Conservation (phyloP, 1,140 invertebrate species). For the Drosophila bocqueti region DNA sequence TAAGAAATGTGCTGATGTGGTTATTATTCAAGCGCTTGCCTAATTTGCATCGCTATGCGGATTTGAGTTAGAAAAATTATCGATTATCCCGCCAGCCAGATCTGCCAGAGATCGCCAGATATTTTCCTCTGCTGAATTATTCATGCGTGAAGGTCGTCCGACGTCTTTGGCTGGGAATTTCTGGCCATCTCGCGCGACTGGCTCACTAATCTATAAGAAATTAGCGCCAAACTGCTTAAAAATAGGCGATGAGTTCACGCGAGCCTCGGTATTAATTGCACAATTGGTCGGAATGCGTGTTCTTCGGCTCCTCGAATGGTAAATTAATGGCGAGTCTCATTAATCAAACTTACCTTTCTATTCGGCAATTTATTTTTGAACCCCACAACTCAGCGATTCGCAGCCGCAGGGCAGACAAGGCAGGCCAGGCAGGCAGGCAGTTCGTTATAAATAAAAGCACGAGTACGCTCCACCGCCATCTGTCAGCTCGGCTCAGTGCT, state of each 20-base stretch:
- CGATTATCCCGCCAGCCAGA: conserved; percentile 41
- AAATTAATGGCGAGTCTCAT: conserved; percentile 61
- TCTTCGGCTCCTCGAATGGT: conserved; percentile 47
- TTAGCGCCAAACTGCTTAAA: conserved; percentile 60
- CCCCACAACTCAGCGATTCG: conserved; percentile 46
- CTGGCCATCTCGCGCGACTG: conserved; percentile 52
- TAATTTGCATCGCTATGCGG: conserved; percentile 83
- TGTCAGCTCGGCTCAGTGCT: conserved; percentile 38
- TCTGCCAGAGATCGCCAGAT: conserved; percentile 34
- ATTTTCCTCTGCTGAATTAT: conserved; percentile 45
- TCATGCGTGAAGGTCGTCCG: conserved; percentile 70
- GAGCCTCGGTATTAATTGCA: conserved; percentile 53
- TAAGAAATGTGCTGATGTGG: conserved; percentile 79
- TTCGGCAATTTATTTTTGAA: conserved; percentile 56
- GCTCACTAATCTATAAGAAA: conserved; percentile 56
- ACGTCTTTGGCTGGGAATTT: conserved; percentile 43
- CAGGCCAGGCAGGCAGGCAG: conserved; percentile 7
- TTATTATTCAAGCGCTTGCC: conserved; percentile 37
- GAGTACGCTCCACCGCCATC: conserved; percentile 37
- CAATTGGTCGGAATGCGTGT: conserved; percentile 56
- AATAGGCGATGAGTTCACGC: conserved; percentile 80
- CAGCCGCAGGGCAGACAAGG: conserved; percentile 15
- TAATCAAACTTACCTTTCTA: conserved; percentile 73
- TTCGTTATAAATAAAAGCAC: conserved; percentile 53
- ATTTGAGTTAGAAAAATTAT: conserved; percentile 74